A percentile compares a stretch with the other conserved stretches of the same genome.
Conservation (phyloP, 2,888 invertebrate genomes). For the Aplocera efformata region DNA sequence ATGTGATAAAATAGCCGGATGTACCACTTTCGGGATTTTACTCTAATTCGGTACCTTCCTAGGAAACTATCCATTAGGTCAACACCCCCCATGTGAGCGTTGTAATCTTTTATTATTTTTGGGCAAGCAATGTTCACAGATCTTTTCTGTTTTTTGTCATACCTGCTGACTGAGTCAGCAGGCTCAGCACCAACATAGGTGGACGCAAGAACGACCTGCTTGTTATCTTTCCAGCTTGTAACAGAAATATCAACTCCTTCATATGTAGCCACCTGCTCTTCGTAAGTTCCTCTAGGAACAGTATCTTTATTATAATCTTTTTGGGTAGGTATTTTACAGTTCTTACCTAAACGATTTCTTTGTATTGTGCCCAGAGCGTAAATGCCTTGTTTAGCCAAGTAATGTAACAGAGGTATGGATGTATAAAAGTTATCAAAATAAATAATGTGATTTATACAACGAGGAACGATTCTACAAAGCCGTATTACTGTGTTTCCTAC, state of each 20-base stretch:
- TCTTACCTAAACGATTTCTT: slow-evolving; percentile 25
- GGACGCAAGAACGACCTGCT: slow-evolving; percentile 37
- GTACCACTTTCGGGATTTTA: slow-evolving; percentile 28
- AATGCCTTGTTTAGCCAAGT: slow-evolving; percentile 37
- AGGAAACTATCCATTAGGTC: slow-evolving; percentile 35
- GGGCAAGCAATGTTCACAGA: slow-evolving; percentile 32
- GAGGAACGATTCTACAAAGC: slow-evolving; percentile 34
- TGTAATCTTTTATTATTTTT: slow-evolving; percentile 39
- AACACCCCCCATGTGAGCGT: slow-evolving; percentile 45
- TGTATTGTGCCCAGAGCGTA: slow-evolving; percentile 17
- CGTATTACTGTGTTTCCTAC: slow-evolving; percentile 34
- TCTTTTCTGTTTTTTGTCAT: slow-evolving; percentile 30
- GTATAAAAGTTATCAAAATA: slow-evolving; percentile 38
- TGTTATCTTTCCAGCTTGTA: slow-evolving; percentile 40
- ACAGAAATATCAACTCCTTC: slow-evolving; percentile 37
- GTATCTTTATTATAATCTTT: slow-evolving; percentile 36
- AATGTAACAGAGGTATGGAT: slow-evolving; percentile 32
- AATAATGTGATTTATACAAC: slow-evolving; percentile 34
- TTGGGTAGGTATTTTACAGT: slow-evolving; percentile 37
- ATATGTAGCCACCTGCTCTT: slow-evolving; percentile 34
- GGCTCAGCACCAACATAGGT: slow-evolving; percentile 37
- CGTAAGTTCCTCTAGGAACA: slow-evolving; percentile 34
- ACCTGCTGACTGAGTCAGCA: slow-evolving; percentile 29
- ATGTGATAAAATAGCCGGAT: slow-evolving; percentile 42
- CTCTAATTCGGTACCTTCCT: slow-evolving; percentile 33